These are phyloP conservation scores for Penelope pileata DNA, from an alignment of 2,113 vertebrate genomes.

Conservation along the genomic window DNA sequence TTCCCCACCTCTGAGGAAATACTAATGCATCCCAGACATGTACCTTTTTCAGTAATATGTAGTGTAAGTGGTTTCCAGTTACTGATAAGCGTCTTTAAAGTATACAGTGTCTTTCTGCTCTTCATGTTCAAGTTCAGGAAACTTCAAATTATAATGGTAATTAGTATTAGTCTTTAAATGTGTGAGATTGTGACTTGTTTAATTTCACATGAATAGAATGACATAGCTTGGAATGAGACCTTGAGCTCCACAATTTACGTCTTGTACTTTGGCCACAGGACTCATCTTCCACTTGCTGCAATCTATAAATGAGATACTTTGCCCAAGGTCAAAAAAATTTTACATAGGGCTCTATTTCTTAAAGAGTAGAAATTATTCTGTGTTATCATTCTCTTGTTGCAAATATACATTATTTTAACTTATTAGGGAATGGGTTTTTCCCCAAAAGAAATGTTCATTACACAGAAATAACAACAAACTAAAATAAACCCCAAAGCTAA, in stretches of 20 bases:
- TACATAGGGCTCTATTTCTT: neutral
- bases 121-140: neutral
- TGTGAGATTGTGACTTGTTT: neutral
- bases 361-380: constrained; percentile 1
- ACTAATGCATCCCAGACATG: neutral
- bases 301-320: neutral
- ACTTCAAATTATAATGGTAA: neutral
- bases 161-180: neutral
- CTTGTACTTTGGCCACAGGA: neutral
- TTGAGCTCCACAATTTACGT: neutral
- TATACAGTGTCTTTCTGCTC: neutral
- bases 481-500: constrained; percentile 27
- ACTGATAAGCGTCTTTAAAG: neutral
- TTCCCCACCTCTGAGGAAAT: neutral
- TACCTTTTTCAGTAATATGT: neutral
- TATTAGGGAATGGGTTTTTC: constrained; percentile 20
- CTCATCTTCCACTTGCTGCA: neutral
- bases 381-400: constrained; percentile 2
- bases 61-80: neutral
- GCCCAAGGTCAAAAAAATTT: neutral
- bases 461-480: neutral
- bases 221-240: neutral
- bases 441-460: neutral
- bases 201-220: neutral
- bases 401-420: constrained; percentile 14